Base-by-base conservation (phyloP, 37 sponge, comb jelly and placozoan species). In the Crambe crambe region DNA sequence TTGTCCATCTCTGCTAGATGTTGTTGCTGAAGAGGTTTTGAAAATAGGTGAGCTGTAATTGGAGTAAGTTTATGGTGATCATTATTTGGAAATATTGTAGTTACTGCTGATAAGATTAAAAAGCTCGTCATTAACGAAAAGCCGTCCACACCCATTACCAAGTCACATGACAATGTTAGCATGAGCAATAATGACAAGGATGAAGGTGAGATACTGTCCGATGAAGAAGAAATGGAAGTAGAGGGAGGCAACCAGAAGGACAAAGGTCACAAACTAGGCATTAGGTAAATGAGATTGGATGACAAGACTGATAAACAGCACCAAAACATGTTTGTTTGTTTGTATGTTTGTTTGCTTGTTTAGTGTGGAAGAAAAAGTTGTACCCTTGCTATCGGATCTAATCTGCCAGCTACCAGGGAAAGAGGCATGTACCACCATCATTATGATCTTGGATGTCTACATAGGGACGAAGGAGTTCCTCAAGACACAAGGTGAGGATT, bases 281-380 rank as follows among this genome's bases (percentile, higher is more conserved):
- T 29, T 18, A 62, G 26, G 63, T 62, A n/a, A 20, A 8, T 18
- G 63, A 23, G n/a, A 29, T 8, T 23, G 63, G 30, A 18, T 62
- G 31, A 23, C 17, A 8, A 20, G 63, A 30, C 10, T 15, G 51
- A 47, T 47, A 30, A 30, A 20, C 63, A n/a, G n/a, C n/a, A n/a
- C n/a, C n/a, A n/a, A n/a, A n/a, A n/a, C n/a, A n/a, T n/a, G n/a
- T n/a, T n/a, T n/a, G n/a, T n/a, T 62, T 62, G 63, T 62, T 9
- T 37, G 18, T 10, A 32, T 32, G 20, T 76, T 32, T n/a, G 62
- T 62, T 20, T 10, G 22, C 17, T 56, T 36, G 38, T 68, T 5
- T 26, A 82, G 83, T 20, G 12, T 73, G 34, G 83, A 82, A 31
- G 74, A n/a, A n/a, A n/a, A 82, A 66, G 23, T 82, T 42, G 83